Evolutionary conservation across 2,113 vertebrate genomes (phyloP).

Genomic region (Glaucidium brasilianum): DNA sequence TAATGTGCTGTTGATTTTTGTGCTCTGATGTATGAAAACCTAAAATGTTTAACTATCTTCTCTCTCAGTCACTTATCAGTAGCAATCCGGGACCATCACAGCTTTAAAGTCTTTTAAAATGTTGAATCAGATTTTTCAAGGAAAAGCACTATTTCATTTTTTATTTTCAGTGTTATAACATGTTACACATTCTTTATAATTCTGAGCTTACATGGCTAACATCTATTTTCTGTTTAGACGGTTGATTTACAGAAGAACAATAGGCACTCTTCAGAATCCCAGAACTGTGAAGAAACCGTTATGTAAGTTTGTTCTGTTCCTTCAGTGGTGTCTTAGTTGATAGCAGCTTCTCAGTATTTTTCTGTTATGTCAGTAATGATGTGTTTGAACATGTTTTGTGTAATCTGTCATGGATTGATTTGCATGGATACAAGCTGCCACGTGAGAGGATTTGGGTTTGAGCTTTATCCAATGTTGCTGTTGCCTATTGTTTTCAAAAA

Average conservation of each 20-base stretch:
- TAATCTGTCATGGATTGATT: neutral
- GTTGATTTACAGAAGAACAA: slow-evolving; percentile 83
- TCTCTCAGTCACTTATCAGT: neutral
- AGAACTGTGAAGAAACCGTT: slow-evolving; percentile 71
- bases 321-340: neutral
- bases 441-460: neutral
- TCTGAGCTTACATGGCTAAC: neutral
- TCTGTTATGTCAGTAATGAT: neutral
- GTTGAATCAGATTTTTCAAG: neutral
- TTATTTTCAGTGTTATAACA: neutral
- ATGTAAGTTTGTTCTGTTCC: slow-evolving; percentile 77
- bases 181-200: neutral
- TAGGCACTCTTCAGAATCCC: slow-evolving; percentile 76
- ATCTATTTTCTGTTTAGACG: slow-evolving; percentile 70
- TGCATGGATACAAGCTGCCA: neutral
- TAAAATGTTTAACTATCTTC: neutral
- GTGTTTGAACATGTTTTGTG: neutral
- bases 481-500: neutral
- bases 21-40: neutral
- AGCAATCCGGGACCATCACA: neutral
- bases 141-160: neutral
- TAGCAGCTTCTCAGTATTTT: neutral
- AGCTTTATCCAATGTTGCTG: neutral
- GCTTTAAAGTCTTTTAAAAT: neutral
- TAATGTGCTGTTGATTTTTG: neutral